Conservation (phyloP, 2,797 vertebrate species). For the Ctenosaura bakeri region DNA sequence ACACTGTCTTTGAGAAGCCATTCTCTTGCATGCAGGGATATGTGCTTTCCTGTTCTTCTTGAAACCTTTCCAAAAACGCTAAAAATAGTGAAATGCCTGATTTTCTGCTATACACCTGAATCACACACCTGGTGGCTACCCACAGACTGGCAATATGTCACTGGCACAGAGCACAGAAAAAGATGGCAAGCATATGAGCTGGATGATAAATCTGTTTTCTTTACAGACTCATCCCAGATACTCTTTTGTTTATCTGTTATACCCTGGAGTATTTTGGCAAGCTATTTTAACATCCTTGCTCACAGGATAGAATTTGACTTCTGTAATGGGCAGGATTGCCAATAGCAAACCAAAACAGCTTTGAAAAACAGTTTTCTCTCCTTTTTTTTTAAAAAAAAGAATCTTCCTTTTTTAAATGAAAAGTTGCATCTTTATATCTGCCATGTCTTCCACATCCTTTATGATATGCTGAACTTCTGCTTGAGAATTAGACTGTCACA, state of each 20-base stretch:
- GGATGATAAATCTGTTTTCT: conserved; percentile 60
- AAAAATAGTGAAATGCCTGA: conserved; percentile 38
- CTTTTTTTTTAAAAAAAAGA: background rate
- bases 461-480: background rate
- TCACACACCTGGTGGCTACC: conserved; percentile 52
- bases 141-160: conserved; percentile 35
- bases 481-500: background rate
- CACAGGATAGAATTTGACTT: conserved; percentile 33
- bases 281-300: conserved; percentile 28
- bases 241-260: conserved; percentile 46
- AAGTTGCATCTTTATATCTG: conserved; percentile 11
- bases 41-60: conserved; percentile 13
- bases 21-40: background rate
- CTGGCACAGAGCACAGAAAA: conserved; percentile 20
- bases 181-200: conserved; percentile 38
- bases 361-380: background rate
- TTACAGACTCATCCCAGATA: conserved; percentile 31
- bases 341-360: conserved; percentile 4
- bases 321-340: conserved; percentile 17
- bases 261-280: conserved; percentile 32
- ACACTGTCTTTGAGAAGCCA: background rate
- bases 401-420: background rate
- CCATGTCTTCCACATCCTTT: background rate
- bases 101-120: conserved; percentile 52
- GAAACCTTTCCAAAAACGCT: conserved; percentile 39